Base-by-base conservation (phyloP, 2,797 vertebrate genomes). In the Aeoliscus strigatus region DNA sequence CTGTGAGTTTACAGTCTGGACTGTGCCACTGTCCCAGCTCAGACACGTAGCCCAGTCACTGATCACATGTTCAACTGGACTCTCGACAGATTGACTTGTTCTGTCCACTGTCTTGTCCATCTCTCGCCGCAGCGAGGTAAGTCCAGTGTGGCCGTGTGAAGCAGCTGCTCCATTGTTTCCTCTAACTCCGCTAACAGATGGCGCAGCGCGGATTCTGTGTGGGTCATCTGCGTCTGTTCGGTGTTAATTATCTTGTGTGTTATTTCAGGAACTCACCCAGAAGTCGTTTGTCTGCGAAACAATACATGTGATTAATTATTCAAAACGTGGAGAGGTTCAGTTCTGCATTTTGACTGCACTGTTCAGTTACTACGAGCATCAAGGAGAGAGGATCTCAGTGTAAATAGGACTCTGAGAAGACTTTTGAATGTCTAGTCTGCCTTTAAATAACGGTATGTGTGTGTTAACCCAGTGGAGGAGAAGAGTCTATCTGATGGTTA, bases 81-180 rank as follows among this genome's bases (percentile, higher is more conserved):
- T 86, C 80, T 88, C 67, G 74, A 87, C 87, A 90, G 83, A 88
- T 86, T 66, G 58, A 73, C 70, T 79, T 81, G 65, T 74, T 80
- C 66, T 66, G 61, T 67, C 38, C 16, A 57, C 66, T 52, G 59
- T 75, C 45, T 66, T 27, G 49, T 48, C 64, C 58, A 9, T 55
- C 66, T 67, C 37, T 49, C 40, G 28, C 53, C 18, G 8, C 38
- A 56, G 52, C 1, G 23, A 78, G 85, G 84, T 89, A 80, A 88
- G 86, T 82, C 48, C 52, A 66, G 56, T 32, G 35, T 23, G 49
- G 54, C 51, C 38, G 62, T 51, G 67, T 79, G 75, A 76, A 72
- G 51, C 37, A 41, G 32, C 53, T 50, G 59, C 63, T 68, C 27
- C n/a, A 27, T 47, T 25, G 25, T 74, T 50, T 11, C 14, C 28